Evolutionary conservation across 2,113 vertebrate species (phyloP).

Genomic region (Anthoscopus minutus): DNA sequence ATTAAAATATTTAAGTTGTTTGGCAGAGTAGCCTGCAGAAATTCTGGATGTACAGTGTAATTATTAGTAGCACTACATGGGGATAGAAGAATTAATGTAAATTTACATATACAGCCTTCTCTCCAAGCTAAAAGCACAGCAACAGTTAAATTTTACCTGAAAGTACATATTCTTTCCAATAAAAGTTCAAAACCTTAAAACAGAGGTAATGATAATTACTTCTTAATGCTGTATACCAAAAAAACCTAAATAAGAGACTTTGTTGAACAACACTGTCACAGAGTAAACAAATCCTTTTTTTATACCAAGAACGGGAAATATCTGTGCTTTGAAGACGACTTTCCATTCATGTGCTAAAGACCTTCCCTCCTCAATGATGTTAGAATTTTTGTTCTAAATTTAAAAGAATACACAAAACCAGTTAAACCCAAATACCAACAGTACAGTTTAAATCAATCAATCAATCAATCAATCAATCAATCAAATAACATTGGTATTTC

Average conservation of each 20-base stretch:
- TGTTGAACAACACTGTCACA: neutral
- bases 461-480: neutral
- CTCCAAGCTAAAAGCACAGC: neutral
- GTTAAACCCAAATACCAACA: neutral
- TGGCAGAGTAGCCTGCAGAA: neutral
- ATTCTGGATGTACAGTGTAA: neutral
- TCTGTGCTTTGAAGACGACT: slow-evolving; percentile 15
- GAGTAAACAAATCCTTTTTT: neutral
- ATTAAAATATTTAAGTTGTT: neutral
- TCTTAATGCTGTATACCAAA: neutral
- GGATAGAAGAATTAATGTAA: neutral
- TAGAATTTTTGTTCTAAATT: neutral
- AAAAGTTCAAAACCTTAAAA: neutral
- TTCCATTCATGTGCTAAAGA: neutral
- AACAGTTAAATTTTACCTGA: neutral
- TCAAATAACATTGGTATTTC: neutral
- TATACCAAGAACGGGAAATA: slow-evolving; percentile 19
- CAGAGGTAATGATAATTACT: neutral
- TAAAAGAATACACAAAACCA: neutral
- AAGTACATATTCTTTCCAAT: neutral
- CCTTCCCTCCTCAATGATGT: neutral
- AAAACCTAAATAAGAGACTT: neutral
- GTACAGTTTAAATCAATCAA: neutral
- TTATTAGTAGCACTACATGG: neutral
- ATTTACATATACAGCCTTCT: neutral